Base-by-base conservation (phyloP, 2,888 invertebrate species). In the Leuctra nigra region DNA sequence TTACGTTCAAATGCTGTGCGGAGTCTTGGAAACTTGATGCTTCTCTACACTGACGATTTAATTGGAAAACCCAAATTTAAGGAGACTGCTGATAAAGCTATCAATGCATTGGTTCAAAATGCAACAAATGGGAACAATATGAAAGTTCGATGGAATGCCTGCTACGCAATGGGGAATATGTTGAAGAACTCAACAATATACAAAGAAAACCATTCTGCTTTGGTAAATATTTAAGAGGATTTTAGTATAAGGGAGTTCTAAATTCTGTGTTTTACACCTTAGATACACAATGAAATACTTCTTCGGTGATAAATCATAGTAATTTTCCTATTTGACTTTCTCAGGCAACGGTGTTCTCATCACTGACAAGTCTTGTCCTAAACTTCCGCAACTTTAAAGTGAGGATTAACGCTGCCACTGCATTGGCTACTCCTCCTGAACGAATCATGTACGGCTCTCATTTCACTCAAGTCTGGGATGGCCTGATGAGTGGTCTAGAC, bases 71-170 rank as follows among this genome's bases (percentile, higher is more conserved):
- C 81, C 53, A 75, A 80, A 56, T 78, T 80, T 63, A 63, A 59
- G 54, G 63, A 63, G n/a, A 63, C 68, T 20, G 63, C 71, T 20
- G 65, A 61, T 16, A 65, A 68, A 25, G 84, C 85, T 2, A 79
- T 90, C 60, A 73, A 75, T 62, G 81, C 81, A 64, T 75, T 94
- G 44, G 74, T 87, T 54, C 81, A 83, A 63, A 86, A 83, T 69
- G 82, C 87, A 16, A 79, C 78, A 7, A 77, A 79, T 35, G 86
- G 84, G 24, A 79, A 80, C 52, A 85, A 84, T 69, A 88, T 91
- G 81, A 93, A 93, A 75, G 80, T 91, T 35, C 80, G 91, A 54
- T 94, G 94, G 94, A 94, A 94, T 72, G 86, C 92, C 1, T 94
- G 93, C 69, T 88, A 92, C 69, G 91, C 92, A 1, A 73, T 92